phyloP scores from a whole-genome alignment of 2,797 vertebrate species.

The Xerus rutilus region DNA sequence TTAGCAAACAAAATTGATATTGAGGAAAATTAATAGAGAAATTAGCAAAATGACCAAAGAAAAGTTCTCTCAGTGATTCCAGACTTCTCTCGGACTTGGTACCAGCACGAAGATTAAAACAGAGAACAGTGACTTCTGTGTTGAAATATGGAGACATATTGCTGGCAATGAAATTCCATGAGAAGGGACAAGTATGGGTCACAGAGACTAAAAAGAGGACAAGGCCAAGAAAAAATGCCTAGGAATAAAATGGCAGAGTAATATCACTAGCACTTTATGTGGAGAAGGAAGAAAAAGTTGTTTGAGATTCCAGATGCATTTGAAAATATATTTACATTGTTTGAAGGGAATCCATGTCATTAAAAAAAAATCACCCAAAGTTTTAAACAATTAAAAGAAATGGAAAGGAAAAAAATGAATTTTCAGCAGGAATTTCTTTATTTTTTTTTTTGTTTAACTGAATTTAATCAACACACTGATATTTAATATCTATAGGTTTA shows the following conservation, averaged over 20 bases:
- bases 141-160: background rate
- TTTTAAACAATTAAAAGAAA: constrained; percentile 20
- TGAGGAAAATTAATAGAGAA: background rate
- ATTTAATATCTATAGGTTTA: background rate
- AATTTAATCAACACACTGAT: background rate
- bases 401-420: background rate
- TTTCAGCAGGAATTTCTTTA: background rate
- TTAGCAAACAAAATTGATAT: background rate
- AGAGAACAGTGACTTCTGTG: background rate
- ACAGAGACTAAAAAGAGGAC: background rate
- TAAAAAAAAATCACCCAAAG: background rate
- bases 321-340: background rate
- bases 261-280: background rate
- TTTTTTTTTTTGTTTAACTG: background rate
- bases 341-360: background rate
- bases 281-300: background rate
- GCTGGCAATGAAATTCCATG: background rate
- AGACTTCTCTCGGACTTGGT: background rate
- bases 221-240: background rate
- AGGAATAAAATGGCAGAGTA: background rate
- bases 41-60: background rate
- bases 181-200: background rate
- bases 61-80: background rate
- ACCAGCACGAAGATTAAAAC: background rate
- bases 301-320: background rate